Evolutionary conservation across 2,888 invertebrate species (phyloP).

Genomic region (Zhuqinia jingwanae): DNA sequence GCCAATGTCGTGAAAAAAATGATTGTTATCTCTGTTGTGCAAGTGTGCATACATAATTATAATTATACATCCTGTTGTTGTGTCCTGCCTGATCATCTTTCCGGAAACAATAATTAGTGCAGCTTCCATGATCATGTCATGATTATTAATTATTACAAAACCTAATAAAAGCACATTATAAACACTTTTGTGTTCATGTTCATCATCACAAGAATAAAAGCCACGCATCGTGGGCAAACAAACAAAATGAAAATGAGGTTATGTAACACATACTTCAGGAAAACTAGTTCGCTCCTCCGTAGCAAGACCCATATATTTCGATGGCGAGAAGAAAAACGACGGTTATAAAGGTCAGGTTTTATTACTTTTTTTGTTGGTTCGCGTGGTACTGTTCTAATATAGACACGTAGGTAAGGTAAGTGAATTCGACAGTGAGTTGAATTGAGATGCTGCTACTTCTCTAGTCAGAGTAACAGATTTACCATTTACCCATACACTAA

Average conservation of each 20-base stretch:
- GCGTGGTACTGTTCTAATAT: background rate
- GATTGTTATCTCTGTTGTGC: too few relatives aligned
- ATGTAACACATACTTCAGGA: constrained; percentile 63
- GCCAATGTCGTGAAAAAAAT: too few relatives aligned
- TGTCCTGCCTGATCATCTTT: constrained; percentile 21
- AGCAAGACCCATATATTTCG: constrained; percentile 57
- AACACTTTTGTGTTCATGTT: background rate
- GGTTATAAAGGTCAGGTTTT: constrained; percentile 69
- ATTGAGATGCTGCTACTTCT: background rate
- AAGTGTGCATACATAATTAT: too few relatives aligned
- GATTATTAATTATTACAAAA: constrained; percentile 21
- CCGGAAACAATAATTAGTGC: background rate
- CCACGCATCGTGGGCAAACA: background rate
- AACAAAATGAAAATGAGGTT: constrained; percentile 60
- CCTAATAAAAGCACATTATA: background rate
- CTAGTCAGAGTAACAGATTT: too few relatives aligned
- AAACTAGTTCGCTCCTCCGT: constrained; percentile 57
- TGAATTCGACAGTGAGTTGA: constrained; percentile 43
- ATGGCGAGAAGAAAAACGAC: constrained; percentile 64
- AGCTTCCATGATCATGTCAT: background rate
- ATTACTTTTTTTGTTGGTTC: constrained; percentile 60
- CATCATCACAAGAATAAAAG: background rate
- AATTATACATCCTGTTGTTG: too few relatives aligned
- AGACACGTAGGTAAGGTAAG: background rate
- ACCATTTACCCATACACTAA: too few relatives aligned